Base-by-base conservation (phyloP, 1,140 invertebrate species). In the Hyles euphorbiae region DNA sequence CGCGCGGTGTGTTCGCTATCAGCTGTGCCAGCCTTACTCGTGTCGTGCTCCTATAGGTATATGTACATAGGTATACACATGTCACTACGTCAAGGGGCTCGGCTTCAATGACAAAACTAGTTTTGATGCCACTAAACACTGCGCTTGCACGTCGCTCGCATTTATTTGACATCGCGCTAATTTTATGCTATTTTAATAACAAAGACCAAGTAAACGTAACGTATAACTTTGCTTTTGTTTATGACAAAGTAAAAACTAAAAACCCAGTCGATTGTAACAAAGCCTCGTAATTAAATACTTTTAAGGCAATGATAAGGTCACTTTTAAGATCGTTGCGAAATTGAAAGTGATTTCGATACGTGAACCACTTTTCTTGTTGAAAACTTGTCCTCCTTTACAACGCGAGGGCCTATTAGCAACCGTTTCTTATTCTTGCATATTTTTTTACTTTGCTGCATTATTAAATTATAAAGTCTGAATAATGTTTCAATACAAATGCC, bases 1-100 rank as follows among this genome's bases (percentile, higher is more conserved):
- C 83, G 77, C 70, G 65, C 67, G 66, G 70, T 76, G 65, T 72
- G 66, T 69, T 75, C 78, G 70, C 84, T 84, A 86, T 88, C 85
- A 82, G 80, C 76, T 75, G 66, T 67, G 68, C 63, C 67, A 70
- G 67, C 72, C 64, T 60, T 60, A 55, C 63, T 56, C 33, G 45
- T 54, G 22, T 54, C 36, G 4, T 47, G 34, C 10, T 33, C 34
- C 32, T 47, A 48, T 34, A 56, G 4, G 34, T 32, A 48, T 34
- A 54, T 8, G n/a, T 22, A 22, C 0, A 22, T 40, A 33, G 11
- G 46, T 56, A 50, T 10, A 22, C 50, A 50, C 36, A 11, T 12
- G 49, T 34, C 0, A 52, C 22, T 47, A 56, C 54, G 44, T 53
- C 53, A 58, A 61, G 51, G 40, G 58, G 45, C 53, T 56, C 48